Evolutionary conservation across 2,888 invertebrate species (phyloP), one percentile per base, ranked within the genome.

Genomic region (Mechanitis messenoides): DNA sequence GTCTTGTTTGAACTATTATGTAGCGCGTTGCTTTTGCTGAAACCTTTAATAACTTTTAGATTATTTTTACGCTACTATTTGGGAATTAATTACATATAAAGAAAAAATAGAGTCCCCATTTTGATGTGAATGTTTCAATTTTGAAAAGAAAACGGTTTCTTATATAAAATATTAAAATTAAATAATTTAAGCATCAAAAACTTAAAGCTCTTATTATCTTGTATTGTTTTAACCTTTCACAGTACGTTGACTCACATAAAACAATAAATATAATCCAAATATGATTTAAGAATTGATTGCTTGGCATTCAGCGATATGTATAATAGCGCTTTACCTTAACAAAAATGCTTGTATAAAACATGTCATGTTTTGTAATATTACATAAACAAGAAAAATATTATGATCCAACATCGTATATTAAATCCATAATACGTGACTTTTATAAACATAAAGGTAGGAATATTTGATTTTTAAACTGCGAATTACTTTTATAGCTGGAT

Each of bases 341-440:
- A 50, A 50, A 50, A 31, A 31, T 31, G 50, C 50, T 31, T 50
- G 6, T 28, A 31, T 50, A 20, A 20, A 20, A 20, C 20, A 20
- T 50, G 31, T 50, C 31, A 31, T 50, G 28, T 50, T 6, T 31
- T 50, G 9, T 50, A 55, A 47, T 54, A 65, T 58, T 35, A 56
- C 56, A 56, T 28, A 47, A 31, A 53, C 53, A 20, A 54, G 53
- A 53, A 42, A 20, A n/a, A 38, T 56, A 58, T 60, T 56, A 46
- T 45, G 54, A 54, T 58, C 56, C 55, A 53, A 46, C 38, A 45
- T 38, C 38, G 55, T 64, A 56, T 60, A 59, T 63, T 66, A 70
- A 74, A 73, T 74, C 69, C 76, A 78, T 84, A 81, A 81, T 80
- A 86, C 85, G 85, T 85, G 85, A 84, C 84, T 84, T 83, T 84